Conservation (phyloP, 1,140 invertebrate species). For the Halyomorpha halys region DNA sequence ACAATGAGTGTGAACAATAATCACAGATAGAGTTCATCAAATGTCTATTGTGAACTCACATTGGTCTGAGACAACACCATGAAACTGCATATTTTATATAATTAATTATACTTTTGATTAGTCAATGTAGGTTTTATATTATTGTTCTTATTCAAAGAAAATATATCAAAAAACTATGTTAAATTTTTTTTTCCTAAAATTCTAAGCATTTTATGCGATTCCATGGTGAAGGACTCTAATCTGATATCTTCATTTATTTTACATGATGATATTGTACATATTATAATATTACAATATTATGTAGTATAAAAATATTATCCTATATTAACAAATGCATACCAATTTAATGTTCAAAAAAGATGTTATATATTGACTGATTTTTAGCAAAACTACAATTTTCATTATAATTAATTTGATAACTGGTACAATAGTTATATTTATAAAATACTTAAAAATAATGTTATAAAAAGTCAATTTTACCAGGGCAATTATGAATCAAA, state of each 20-base stretch:
- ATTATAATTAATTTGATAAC: background rate
- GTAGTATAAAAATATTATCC: constrained; percentile 18
- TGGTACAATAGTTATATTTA: background rate
- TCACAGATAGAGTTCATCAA: constrained; percentile 9
- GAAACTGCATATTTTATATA: background rate
- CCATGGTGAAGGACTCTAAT: constrained; percentile 16
- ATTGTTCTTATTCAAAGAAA: too few relatives aligned
- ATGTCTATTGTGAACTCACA: constrained; percentile 11
- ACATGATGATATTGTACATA: constrained; percentile 1
- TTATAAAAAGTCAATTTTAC: background rate
- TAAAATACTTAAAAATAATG: constrained; percentile 14
- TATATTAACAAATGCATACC: constrained; percentile 13
- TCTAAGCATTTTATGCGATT: constrained; percentile 1
- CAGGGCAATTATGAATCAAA: background rate
- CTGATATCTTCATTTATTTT: background rate
- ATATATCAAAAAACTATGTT: too few relatives aligned
- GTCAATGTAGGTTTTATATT: background rate
- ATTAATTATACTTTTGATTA: background rate
- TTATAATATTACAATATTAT: background rate
- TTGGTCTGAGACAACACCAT: constrained; percentile 17
- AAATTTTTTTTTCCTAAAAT: background rate
- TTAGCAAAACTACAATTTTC: constrained; percentile 11
- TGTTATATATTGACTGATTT: constrained; percentile 1
- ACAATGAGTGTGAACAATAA: background rate
- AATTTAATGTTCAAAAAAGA: constrained; percentile 12